Base-by-base conservation (phyloP, 2,888 invertebrate genomes). In the Sisyra terminalis region DNA sequence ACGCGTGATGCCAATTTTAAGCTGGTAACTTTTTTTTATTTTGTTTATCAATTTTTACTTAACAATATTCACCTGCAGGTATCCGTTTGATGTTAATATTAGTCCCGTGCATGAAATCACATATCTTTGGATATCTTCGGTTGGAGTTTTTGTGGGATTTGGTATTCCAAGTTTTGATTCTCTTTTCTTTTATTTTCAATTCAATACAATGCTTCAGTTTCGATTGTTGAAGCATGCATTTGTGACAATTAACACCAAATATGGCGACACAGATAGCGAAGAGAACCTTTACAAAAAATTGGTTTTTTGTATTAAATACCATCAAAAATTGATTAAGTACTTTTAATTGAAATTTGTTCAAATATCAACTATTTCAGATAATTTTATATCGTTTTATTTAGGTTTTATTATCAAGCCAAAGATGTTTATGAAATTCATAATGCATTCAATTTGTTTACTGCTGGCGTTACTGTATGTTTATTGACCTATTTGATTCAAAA, bases 21-120 rank as follows among this genome's bases (percentile, higher is more conserved):
- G 18, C 35, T 44, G 41, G 30, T 44, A 40, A 40, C 31, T 44
- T 36, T 36, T n/a, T 34, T 40, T 39, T 32, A 13, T 37, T 34
- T 5, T 39, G 29, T 24, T 9, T 7, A n/a, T 41, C 11, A 24
- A 42, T 18, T 16, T 15, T 37, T 18, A 17, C 9, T 18, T 6
- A n/a, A n/a, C n/a, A n/a, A n/a, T n/a, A n/a, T n/a, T n/a, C n/a
- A n/a, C n/a, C 3, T 18, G 17, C 15, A 37, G 37, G 37, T 37
- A 37, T 37, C 37, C 37, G 10, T 37, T 10, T 37, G 37, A 37
- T 37, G 10, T 37, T 7, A 37, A 37, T 37, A 37, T 17, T 9
- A 37, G 37, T 37, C 37, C 37, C 2, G 9, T 18, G 18, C 37
- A 37, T 37, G 37, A 37, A 37, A 37, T 37, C 18, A 37, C 37